Conservation (phyloP, 2,888 invertebrate genomes). For the Drosophila longiperda region DNA sequence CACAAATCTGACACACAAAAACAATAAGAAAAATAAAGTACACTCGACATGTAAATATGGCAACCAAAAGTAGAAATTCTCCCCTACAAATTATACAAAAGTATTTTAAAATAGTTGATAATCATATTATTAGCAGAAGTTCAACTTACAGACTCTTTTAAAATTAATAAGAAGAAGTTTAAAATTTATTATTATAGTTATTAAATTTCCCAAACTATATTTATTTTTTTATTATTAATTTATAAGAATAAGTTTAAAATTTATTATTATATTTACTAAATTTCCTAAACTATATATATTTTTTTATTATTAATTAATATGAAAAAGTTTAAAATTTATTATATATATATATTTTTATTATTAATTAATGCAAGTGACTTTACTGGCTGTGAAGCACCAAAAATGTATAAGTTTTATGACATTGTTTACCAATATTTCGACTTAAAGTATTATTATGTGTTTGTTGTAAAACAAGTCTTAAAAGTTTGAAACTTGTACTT, state of each 20-base stretch:
- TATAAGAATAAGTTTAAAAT: too few relatives aligned
- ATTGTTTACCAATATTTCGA: slow-evolving; percentile 1
- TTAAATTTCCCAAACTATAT: not conserved
- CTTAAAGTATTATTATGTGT: not conserved
- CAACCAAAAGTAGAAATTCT: slow-evolving; percentile 15
- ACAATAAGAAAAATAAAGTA: slow-evolving; percentile 14
- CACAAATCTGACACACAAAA: slow-evolving; percentile 43
- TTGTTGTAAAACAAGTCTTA: slow-evolving; percentile 10
- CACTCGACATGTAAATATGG: slow-evolving; percentile 6
- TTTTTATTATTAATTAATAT: not conserved
- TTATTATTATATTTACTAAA: too few relatives aligned
- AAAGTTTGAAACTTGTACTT: not conserved
- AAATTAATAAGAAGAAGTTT: not conserved
- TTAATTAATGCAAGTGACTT: not conserved
- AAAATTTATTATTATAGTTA: not conserved
- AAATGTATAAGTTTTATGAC: not conserved
- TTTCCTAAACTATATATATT: not conserved
- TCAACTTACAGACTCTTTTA: not conserved
- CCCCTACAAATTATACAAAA: not conserved
- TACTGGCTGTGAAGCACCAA: not conserved
- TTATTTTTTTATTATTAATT: too few relatives aligned
- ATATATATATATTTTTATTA: not conserved
- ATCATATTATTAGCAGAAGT: not conserved
- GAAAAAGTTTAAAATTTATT: too few relatives aligned
- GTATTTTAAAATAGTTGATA: not conserved